Evolutionary conservation across 2,113 vertebrate species (phyloP).

Genomic region (Daboia siamensis): DNA sequence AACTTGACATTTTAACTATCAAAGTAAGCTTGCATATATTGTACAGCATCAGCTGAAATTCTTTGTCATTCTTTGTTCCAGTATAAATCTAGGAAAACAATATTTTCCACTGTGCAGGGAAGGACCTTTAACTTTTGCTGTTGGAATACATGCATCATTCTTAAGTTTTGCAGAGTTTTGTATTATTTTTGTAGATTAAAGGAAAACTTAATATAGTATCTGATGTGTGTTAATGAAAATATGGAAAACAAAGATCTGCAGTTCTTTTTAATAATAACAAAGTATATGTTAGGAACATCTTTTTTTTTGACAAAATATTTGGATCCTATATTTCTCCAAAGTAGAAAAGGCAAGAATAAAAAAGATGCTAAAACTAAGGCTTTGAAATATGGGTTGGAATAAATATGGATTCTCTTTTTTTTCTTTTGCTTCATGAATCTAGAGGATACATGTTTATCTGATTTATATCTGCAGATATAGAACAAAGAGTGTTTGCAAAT

Average conservation of each 20-base stretch:
- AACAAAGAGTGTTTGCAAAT: slow-evolving; percentile 68
- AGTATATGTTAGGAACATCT: neutral
- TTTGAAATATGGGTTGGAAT: neutral
- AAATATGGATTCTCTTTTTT: neutral
- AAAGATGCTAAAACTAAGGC: neutral
- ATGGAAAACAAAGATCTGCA: neutral
- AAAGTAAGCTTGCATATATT: neutral
- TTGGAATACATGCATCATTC: neutral
- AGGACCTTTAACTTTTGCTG: neutral
- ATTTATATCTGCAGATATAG: slow-evolving; percentile 71
- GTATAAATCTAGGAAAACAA: neutral
- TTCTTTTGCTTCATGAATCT: neutral
- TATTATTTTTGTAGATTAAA: neutral
- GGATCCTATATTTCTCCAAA: neutral
- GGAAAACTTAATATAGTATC: neutral
- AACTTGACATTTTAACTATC: neutral
- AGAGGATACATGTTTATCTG: neutral
- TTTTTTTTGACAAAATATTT: neutral
- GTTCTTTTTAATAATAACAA: neutral
- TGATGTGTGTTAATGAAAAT: neutral
- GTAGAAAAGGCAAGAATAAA: neutral
- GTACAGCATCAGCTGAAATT: neutral
- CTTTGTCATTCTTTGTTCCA: neutral
- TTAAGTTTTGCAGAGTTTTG: neutral
- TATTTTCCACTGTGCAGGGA: neutral